A percentile compares a stretch with the other conserved stretches of the same genome.
These are phyloP conservation scores for Drosophila albomicans DNA, from an alignment of 1,140 invertebrate genomes.

Conservation along the genomic window DNA sequence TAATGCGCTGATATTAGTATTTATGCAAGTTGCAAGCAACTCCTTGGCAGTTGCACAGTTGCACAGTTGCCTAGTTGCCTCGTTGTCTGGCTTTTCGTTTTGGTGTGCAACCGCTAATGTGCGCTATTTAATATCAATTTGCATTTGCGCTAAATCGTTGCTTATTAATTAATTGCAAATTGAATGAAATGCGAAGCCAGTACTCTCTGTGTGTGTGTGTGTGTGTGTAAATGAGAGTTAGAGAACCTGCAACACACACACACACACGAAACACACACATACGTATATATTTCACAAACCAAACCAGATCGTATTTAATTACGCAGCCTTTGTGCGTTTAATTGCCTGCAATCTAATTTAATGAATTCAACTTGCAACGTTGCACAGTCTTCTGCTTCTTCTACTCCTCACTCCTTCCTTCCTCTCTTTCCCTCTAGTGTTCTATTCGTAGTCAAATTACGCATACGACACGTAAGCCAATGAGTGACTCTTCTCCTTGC, in stretches of 20 bases:
- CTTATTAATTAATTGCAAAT: slow-evolving; percentile 73
- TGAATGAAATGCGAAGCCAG: slow-evolving; percentile 47
- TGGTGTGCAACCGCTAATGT: slow-evolving; percentile 65
- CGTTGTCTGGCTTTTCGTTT: not conserved
- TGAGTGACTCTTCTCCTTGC: too few relatives aligned
- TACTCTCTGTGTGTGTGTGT: not conserved
- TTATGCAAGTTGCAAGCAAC: too few relatives aligned
- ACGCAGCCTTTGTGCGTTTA: slow-evolving; percentile 48
- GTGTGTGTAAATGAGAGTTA: not conserved
- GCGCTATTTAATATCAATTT: slow-evolving; percentile 79
- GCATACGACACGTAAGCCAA: slow-evolving; percentile 2
- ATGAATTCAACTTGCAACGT: slow-evolving; percentile 35
- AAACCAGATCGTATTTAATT: slow-evolving; percentile 44
- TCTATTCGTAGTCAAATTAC: not conserved
- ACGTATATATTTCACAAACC: not conserved
- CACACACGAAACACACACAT: not conserved
- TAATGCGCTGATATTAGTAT: too few relatives aligned
- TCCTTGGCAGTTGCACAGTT: too few relatives aligned
- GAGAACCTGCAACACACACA: not conserved
- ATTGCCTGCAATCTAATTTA: slow-evolving; percentile 59
- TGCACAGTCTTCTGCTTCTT: slow-evolving; percentile 7
- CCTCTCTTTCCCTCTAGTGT: not conserved
- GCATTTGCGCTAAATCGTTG: slow-evolving; percentile 68
- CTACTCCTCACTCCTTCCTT: not conserved
- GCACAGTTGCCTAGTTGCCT: too few relatives aligned